Conservation (phyloP, 2,888 invertebrate species). For the Cheiracanthium punctorium region DNA sequence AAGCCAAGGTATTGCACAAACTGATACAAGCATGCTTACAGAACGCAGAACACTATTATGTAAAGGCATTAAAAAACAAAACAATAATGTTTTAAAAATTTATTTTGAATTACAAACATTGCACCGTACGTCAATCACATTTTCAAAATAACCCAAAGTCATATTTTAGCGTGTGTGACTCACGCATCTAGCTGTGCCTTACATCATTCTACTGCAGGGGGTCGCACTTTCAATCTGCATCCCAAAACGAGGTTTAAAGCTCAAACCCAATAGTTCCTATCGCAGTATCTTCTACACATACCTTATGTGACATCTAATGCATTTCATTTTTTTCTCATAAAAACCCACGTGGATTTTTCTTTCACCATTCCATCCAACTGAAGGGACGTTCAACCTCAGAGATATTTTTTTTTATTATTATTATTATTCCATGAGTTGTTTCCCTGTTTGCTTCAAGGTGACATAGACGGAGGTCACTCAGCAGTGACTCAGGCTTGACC, state of each 20-base stretch:
- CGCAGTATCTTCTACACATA: not conserved
- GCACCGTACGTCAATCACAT: too few relatives aligned
- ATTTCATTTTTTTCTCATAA: slow-evolving; percentile 6
- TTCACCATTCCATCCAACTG: not conserved
- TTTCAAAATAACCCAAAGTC: too few relatives aligned
- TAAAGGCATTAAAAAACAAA: too few relatives aligned
- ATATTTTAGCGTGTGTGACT: too few relatives aligned
- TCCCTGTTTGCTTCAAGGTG: slow-evolving; percentile 15
- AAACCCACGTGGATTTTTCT: not conserved
- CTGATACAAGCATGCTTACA: too few relatives aligned
- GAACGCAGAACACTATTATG: too few relatives aligned
- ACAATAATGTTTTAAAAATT: too few relatives aligned
- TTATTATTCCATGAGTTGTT: not conserved
- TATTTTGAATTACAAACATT: too few relatives aligned
- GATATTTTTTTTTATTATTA: not conserved
- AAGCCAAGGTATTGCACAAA: too few relatives aligned
- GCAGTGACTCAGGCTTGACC: slow-evolving; percentile 8
- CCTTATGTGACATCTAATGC: not conserved
- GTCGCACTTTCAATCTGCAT: not conserved
- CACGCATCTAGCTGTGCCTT: not conserved
- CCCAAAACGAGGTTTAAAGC: not conserved
- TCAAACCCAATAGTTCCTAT: not conserved
- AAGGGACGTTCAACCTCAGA: not conserved
- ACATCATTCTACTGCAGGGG: not conserved
- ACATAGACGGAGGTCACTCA: slow-evolving; percentile 16